Conservation (phyloP, 2,888 invertebrate genomes). For the Epicampocera succincta region DNA sequence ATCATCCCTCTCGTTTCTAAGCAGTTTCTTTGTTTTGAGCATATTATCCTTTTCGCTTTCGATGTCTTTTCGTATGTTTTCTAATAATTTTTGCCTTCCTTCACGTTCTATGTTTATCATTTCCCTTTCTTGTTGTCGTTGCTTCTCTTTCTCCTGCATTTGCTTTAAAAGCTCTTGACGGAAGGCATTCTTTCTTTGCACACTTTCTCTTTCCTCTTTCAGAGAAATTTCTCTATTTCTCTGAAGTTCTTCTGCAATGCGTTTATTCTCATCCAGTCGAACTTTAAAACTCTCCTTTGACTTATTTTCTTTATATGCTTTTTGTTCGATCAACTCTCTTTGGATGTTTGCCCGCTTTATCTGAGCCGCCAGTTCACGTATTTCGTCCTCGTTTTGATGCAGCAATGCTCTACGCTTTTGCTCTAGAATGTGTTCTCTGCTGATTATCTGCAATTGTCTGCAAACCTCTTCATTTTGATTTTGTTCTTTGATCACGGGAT, state of each 20-base stretch:
- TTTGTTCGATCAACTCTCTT: constrained; percentile 31
- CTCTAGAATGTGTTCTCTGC: constrained; percentile 18
- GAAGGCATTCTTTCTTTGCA: constrained; percentile 9
- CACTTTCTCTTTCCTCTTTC: not conserved
- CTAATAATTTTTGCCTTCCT: not conserved
- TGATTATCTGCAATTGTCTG: not conserved
- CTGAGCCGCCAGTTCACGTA: constrained; percentile 18
- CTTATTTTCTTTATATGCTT: constrained; percentile 7
- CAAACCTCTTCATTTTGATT: constrained; percentile 16
- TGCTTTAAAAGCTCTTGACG: constrained; percentile 45
- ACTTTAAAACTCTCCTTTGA: not conserved
- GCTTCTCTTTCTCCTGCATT: constrained; percentile 29
- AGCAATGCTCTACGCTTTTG: constrained; percentile 22
- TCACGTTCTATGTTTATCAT: constrained; percentile 17
- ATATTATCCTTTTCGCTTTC: constrained; percentile 1
- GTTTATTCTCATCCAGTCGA: constrained; percentile 10
- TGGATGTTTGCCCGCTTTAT: constrained; percentile 47
- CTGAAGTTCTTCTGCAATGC: not conserved
- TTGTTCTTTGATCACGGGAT: constrained; percentile 30
- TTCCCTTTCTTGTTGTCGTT: constrained; percentile 9
- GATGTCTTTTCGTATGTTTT: constrained; percentile 11
- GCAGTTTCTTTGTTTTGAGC: not conserved
- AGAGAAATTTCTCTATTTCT: not conserved
- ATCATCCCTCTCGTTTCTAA: constrained; percentile 12
- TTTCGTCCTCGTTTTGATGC: constrained; percentile 48